phyloP scores from a whole-genome alignment of 2,888 invertebrate genomes.

The Phengaris alcon region DNA sequence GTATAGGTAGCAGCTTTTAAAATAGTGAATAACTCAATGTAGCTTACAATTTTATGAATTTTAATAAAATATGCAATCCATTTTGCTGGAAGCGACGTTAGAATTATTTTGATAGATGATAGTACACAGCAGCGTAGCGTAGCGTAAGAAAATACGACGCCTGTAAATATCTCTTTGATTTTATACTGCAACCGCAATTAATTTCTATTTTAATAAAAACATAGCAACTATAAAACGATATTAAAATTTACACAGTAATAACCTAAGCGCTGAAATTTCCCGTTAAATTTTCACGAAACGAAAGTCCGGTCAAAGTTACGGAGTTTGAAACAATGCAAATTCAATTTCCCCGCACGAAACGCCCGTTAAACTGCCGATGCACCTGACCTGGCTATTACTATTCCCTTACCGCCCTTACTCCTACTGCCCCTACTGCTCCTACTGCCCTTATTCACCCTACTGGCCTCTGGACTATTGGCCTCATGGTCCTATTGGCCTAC shows the following conservation, averaged over 20 bases:
- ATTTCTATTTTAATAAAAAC: conserved; percentile 21
- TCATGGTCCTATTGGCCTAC: not conserved
- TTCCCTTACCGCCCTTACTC: too few species aligned
- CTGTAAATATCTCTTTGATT: not conserved
- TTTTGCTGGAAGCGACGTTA: conserved; percentile 10
- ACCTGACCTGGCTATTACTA: conserved; percentile 6
- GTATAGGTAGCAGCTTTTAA: not conserved
- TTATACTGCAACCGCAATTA: conserved; percentile 1
- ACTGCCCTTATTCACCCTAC: too few species aligned
- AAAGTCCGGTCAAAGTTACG: conserved; percentile 42
- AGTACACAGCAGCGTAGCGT: not conserved
- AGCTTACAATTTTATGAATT: not conserved
- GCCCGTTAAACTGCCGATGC: conserved; percentile 38
- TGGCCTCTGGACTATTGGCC: too few species aligned
- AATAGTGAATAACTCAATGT: not conserved
- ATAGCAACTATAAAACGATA: conserved; percentile 35
- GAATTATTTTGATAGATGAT: conserved; percentile 24
- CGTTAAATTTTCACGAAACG: conserved; percentile 41
- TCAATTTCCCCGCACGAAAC: conserved; percentile 44
- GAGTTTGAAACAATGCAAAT: conserved; percentile 45
- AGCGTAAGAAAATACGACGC: conserved; percentile 7
- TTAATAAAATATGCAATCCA: conserved; percentile 21
- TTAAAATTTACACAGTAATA: conserved; percentile 34
- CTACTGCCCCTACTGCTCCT: too few species aligned
- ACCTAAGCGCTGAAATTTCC: conserved; percentile 38